Percentiles rank a stretch among this genome's conserved stretches.
Evolutionary conservation across 2,888 invertebrate genomes (phyloP).

Genomic region (Neoaliturus tenellus): DNA sequence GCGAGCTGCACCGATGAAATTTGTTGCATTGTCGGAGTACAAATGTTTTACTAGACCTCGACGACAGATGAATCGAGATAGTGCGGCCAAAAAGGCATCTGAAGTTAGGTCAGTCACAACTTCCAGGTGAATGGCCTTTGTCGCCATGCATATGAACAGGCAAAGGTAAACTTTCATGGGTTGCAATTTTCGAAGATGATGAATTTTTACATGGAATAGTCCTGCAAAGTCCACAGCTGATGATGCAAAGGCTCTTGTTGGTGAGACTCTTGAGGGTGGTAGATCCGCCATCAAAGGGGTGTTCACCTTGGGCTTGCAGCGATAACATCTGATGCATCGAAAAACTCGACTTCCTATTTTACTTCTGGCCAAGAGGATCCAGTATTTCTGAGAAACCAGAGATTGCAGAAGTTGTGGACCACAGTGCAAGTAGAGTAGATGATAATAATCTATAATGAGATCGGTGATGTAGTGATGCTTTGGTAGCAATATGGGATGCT

Average conservation of each 20-base stretch:
- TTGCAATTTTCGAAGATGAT: background rate
- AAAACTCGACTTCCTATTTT: background rate
- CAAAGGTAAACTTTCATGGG: conserved; percentile 57
- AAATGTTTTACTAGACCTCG: conserved; percentile 65
- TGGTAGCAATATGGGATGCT: conserved; percentile 55
- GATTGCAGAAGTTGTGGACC: conserved; percentile 45
- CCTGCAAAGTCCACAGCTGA: conserved; percentile 58
- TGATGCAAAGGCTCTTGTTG: background rate
- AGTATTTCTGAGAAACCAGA: conserved; percentile 14
- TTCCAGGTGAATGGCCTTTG: conserved; percentile 68
- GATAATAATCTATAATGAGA: conserved; percentile 58
- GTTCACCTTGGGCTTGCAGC: background rate
- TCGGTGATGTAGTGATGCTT: background rate
- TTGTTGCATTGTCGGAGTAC: conserved; percentile 63
- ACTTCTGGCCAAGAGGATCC: conserved; percentile 37
- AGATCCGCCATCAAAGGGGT: conserved; percentile 56
- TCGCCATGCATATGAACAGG: conserved; percentile 66
- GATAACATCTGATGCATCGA: conserved; percentile 14
- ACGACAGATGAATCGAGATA: conserved; percentile 65
- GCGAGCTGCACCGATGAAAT: background rate
- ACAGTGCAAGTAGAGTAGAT: conserved; percentile 41
- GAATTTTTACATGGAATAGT: background rate
- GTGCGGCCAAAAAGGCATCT: conserved; percentile 66
- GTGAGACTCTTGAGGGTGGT: conserved; percentile 33
- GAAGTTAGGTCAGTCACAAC: conserved; percentile 67